Evolutionary conservation across 2,888 invertebrate species (phyloP).

Genomic region (Lycia hirtaria): DNA sequence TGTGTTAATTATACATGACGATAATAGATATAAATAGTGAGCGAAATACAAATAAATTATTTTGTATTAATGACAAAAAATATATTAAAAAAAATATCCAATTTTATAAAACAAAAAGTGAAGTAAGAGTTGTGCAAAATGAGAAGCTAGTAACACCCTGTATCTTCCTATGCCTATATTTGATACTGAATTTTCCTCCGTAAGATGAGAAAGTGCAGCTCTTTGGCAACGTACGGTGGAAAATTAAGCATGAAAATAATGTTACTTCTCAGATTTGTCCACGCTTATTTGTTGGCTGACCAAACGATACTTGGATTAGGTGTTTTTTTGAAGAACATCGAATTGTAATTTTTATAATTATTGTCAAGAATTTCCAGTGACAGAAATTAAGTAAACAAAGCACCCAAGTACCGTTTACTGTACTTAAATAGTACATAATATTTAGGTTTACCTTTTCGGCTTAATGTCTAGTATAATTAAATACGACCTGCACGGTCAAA

Average conservation of each 20-base stretch:
- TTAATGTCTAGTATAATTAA: no score
- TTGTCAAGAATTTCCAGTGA: conserved; percentile 27
- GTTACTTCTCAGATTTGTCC: conserved; percentile 12
- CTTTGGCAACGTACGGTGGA: conserved; percentile 3
- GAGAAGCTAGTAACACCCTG: conserved; percentile 75
- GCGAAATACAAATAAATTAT: no score
- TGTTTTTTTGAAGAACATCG: neutral
- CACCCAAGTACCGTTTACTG: no score
- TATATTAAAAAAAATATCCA: neutral
- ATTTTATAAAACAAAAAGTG: neutral
- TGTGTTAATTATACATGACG: no score
- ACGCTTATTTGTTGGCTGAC: conserved; percentile 40
- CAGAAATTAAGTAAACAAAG: no score
- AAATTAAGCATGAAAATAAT: conserved; percentile 14
- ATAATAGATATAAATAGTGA: no score
- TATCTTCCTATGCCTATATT: conserved; percentile 60
- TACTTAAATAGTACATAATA: no score
- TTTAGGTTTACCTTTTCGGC: no score
- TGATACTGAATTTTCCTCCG: conserved; percentile 44
- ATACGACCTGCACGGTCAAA: no score
- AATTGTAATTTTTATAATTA: conserved; percentile 26
- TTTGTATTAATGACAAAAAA: no score
- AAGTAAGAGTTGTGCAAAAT: conserved; percentile 33
- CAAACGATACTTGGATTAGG: conserved; percentile 4
- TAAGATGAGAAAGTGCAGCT: conserved; percentile 5